phyloP scores from a whole-genome alignment of 2,888 invertebrate genomes.

The Drosophila lacicola region DNA sequence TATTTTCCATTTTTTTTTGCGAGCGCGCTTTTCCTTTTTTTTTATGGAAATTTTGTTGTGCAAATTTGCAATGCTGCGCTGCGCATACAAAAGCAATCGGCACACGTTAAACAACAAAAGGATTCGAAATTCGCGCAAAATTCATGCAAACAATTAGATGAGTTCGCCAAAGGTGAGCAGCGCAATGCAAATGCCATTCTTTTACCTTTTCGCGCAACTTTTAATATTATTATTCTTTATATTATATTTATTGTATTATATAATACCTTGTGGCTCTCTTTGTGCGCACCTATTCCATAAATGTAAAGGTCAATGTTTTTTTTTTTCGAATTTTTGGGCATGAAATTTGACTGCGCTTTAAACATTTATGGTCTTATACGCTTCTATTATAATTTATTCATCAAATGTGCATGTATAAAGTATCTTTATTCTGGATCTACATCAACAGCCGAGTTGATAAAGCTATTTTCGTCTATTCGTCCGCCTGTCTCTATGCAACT shows the following conservation, averaged over 20 bases:
- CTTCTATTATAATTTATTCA: too few relatives aligned
- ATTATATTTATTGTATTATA: background rate
- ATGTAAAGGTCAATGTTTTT: slow-evolving; percentile 7
- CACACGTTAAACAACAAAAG: slow-evolving; percentile 55
- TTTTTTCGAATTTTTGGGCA: background rate
- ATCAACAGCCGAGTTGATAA: too few relatives aligned
- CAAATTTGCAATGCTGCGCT: slow-evolving; percentile 64
- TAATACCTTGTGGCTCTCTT: too few relatives aligned
- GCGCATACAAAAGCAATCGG: slow-evolving; percentile 68
- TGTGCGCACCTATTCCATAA: background rate
- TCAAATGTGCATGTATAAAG: too few relatives aligned
- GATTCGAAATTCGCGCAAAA: slow-evolving; percentile 31
- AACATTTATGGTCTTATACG: too few relatives aligned
- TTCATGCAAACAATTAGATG: slow-evolving; percentile 57
- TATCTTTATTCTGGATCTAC: too few relatives aligned
- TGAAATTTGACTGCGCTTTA: background rate
- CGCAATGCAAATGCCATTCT: slow-evolving; percentile 36
- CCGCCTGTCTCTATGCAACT: too few relatives aligned
- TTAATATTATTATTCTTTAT: background rate
- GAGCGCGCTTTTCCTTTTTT: slow-evolving; percentile 24
- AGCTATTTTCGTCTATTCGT: too few relatives aligned
- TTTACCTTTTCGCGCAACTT: background rate
- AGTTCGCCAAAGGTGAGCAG: slow-evolving; percentile 37
- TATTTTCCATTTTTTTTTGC: slow-evolving; percentile 52
- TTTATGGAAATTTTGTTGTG: slow-evolving; percentile 73